Percentiles rank a stretch among this genome's conserved stretches.
phyloP scores from a whole-genome alignment of 2,888 invertebrate genomes.

The Tenthredo distinguenda region DNA sequence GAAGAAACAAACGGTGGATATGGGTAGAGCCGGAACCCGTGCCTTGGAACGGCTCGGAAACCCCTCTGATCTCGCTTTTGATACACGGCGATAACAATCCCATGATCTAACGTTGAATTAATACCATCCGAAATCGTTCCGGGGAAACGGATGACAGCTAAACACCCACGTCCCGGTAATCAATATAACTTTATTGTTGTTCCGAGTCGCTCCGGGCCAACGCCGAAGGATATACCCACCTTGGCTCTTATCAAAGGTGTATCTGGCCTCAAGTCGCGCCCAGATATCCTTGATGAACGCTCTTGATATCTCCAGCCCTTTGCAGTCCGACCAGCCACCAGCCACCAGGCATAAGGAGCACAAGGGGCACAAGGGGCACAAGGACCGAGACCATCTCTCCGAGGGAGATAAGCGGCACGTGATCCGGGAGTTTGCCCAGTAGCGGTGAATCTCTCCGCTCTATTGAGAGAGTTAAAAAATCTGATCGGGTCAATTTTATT shows the following conservation, averaged over 20 bases:
- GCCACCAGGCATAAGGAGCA: neutral
- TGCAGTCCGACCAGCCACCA: neutral
- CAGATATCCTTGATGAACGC: slow-evolving; percentile 42
- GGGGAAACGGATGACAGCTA: slow-evolving; percentile 2
- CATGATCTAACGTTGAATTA: neutral
- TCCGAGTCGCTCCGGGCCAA: neutral
- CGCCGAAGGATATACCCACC: neutral
- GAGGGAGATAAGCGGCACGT: slow-evolving; percentile 33
- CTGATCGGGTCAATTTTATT: no score
- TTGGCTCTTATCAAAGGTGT: slow-evolving; percentile 25
- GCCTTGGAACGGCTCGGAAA: neutral
- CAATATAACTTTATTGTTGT: slow-evolving; percentile 40
- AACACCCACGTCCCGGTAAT: slow-evolving; percentile 1
- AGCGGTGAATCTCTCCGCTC: neutral
- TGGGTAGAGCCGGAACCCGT: neutral
- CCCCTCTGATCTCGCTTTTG: neutral
- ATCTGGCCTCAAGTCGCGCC: slow-evolving; percentile 39
- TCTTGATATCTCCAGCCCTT: slow-evolving; percentile 30
- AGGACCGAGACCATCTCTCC: slow-evolving; percentile 19
- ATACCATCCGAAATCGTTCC: neutral
- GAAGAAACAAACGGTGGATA: neutral
- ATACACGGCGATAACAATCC: neutral
- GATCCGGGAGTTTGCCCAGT: neutral
- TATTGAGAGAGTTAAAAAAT: neutral
- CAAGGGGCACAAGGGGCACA: no score